Percentiles rank a stretch among this genome's conserved stretches.
Evolutionary conservation across 1,140 invertebrate genomes (phyloP).

Genomic region (Hydropsyche tenuis): DNA sequence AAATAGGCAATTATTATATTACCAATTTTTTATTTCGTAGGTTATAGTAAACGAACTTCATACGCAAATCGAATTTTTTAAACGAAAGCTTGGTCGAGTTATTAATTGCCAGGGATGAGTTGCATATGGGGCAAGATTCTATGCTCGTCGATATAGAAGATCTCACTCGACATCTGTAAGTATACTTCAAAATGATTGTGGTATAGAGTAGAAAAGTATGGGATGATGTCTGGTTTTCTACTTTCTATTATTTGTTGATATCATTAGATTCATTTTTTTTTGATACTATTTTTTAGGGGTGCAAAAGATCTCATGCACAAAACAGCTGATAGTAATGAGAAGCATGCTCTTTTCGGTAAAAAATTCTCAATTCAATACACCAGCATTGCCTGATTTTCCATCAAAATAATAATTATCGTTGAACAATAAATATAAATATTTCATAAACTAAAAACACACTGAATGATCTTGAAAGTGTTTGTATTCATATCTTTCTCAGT

Average conservation of each 20-base stretch:
- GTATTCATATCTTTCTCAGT: too few species aligned
- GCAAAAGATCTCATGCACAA: slow-evolving; percentile 61
- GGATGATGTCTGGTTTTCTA: too few species aligned
- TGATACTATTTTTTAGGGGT: slow-evolving; percentile 56
- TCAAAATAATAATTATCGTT: slow-evolving; percentile 21
- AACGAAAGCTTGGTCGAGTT: slow-evolving; percentile 89
- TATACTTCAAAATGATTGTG: slow-evolving; percentile 45
- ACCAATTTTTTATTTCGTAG: slow-evolving; percentile 52
- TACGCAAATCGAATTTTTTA: slow-evolving; percentile 88
- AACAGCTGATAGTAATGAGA: slow-evolving; percentile 53
- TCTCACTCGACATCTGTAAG: slow-evolving; percentile 89
- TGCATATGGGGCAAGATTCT: slow-evolving; percentile 97
- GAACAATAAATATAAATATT: too few species aligned
- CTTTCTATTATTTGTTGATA: too few species aligned
- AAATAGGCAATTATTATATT: too few species aligned
- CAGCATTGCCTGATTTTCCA: slow-evolving; percentile 33
- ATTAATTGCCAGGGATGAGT: slow-evolving; percentile 87
- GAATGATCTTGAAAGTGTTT: too few species aligned
- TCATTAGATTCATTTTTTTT: not conserved
- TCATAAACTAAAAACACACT: too few species aligned
- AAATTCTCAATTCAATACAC: slow-evolving; percentile 29
- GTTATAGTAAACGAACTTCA: slow-evolving; percentile 94
- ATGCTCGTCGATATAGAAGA: slow-evolving; percentile 97
- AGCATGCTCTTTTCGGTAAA: slow-evolving; percentile 19
- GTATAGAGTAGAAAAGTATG: too few species aligned